Percentiles rank a stretch among this genome's conserved stretches.
These are phyloP conservation scores for Trypoxylon attenuatum DNA, from an alignment of 2,888 invertebrate genomes.

Conservation along the genomic window DNA sequence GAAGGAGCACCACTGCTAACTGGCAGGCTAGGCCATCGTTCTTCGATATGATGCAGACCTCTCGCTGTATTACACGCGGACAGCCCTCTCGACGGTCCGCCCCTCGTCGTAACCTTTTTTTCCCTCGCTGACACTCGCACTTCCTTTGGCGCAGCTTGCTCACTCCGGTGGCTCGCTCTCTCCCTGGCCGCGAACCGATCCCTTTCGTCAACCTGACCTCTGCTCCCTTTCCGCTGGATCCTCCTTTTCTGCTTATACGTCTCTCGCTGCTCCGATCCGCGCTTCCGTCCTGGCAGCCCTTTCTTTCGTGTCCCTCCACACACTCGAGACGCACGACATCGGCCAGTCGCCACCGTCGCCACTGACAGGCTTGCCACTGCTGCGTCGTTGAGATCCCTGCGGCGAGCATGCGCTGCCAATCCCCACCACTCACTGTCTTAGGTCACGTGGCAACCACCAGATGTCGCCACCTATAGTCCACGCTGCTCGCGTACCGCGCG, in stretches of 20 bases:
- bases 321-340: slow-evolving; percentile 39
- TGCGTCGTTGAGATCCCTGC: slow-evolving; percentile 27
- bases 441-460: too few relatives aligned
- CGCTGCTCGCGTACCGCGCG: too few relatives aligned
- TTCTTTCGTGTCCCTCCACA: not conserved
- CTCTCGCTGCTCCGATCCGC: slow-evolving; percentile 6
- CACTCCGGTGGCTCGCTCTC: not conserved
- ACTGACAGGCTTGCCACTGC: slow-evolving; percentile 54
- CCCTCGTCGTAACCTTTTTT: slow-evolving; percentile 45
- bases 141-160: not conserved
- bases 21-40: slow-evolving; percentile 52
- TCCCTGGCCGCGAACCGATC: not conserved
- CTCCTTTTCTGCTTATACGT: not conserved
- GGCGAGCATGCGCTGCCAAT: not conserved
- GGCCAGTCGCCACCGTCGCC: slow-evolving; percentile 54
- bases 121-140: not conserved
- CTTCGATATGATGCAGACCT: slow-evolving; percentile 40
- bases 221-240: not conserved
- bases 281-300: not conserved
- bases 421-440: too few relatives aligned
- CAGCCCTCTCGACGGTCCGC: slow-evolving; percentile 49
- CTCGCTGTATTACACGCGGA: slow-evolving; percentile 46
- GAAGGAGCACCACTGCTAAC: slow-evolving; percentile 16
- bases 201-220: not conserved
- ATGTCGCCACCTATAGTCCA: too few relatives aligned